Evolutionary conservation across 2,797 vertebrate species (phyloP).

Genomic region (Pagetopsis macropterus): DNA sequence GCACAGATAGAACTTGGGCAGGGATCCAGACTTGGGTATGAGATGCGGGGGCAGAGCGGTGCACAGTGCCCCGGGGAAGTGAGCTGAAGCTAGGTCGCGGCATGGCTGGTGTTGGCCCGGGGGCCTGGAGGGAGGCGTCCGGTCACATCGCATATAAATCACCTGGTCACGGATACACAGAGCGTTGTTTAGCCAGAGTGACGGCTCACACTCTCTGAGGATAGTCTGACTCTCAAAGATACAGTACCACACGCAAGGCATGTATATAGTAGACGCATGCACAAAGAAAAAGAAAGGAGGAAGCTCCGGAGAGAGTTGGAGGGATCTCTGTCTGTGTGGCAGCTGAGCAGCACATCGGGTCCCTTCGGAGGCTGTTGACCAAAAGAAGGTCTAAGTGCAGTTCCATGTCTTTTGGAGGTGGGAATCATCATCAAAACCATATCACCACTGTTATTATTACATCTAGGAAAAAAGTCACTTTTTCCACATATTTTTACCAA

Average conservation of each 20-base stretch:
- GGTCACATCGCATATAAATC: conserved; percentile 75
- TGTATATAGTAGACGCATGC: conserved; percentile 10
- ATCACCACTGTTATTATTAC: background rate
- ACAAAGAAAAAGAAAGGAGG: conserved; percentile 35
- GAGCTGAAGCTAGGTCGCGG: conserved; percentile 58
- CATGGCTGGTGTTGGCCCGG: conserved; percentile 38
- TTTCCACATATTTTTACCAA: background rate
- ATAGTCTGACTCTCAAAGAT: conserved; percentile 37
- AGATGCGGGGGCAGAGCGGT: conserved; percentile 45
- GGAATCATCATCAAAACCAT: conserved; percentile 28
- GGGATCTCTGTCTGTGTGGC: conserved; percentile 44
- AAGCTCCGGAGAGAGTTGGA: conserved; percentile 32
- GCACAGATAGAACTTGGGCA: conserved; percentile 32
- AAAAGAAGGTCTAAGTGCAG: conserved; percentile 63
- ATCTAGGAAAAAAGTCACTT: background rate
- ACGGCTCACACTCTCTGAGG: conserved; percentile 54
- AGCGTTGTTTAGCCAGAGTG: conserved; percentile 63
- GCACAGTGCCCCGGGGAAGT: conserved; percentile 43
- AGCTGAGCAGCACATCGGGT: conserved; percentile 53
- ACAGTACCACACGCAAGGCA: conserved; percentile 26
- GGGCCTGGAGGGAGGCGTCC: conserved; percentile 49
- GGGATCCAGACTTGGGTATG: conserved; percentile 34
- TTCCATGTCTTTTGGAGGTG: conserved; percentile 51
- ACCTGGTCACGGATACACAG: conserved; percentile 62
- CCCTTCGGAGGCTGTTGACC: conserved; percentile 44